These are phyloP conservation scores for Bombus confusus DNA, from an alignment of 1,140 invertebrate species.

Conservation along the genomic window DNA sequence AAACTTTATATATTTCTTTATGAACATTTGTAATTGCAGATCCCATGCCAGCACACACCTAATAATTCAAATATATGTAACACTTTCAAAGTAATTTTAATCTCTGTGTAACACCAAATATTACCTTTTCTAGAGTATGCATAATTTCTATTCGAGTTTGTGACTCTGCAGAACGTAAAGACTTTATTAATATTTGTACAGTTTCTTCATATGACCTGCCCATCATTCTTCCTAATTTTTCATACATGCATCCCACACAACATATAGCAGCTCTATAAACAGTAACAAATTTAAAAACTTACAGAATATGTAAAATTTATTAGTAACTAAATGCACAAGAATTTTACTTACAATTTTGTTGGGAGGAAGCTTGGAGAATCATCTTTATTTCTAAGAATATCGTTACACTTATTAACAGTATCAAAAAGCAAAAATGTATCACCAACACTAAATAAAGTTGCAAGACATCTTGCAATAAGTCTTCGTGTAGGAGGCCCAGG, in stretches of 20 bases:
- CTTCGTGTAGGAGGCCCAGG: slow-evolving; percentile 96
- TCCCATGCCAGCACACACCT: slow-evolving; percentile 93
- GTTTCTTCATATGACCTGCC: slow-evolving; percentile 99
- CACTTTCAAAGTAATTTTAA: slow-evolving; percentile 30
- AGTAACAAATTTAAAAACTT: slow-evolving; percentile 8
- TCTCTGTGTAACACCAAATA: neutral
- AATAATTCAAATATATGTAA: slow-evolving; percentile 49
- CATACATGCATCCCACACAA: slow-evolving; percentile 98
- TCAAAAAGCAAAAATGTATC: slow-evolving; percentile 98
- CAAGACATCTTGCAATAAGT: slow-evolving; percentile 95
- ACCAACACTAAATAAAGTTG: slow-evolving; percentile 97
- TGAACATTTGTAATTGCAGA: slow-evolving; percentile 93
- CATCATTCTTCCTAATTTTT: slow-evolving; percentile 98
- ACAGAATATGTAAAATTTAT: neutral
- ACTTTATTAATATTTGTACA: slow-evolving; percentile 95
- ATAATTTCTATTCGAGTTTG: slow-evolving; percentile 98
- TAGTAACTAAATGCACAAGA: neutral
- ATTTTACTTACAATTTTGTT: slow-evolving; percentile 94
- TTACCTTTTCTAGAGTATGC: slow-evolving; percentile 95
- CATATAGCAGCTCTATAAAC: slow-evolving; percentile 95
- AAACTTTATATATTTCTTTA: slow-evolving; percentile 96
- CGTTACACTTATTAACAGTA: slow-evolving; percentile 99
- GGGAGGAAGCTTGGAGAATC: slow-evolving; percentile 97
- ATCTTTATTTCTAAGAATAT: slow-evolving; percentile 98
- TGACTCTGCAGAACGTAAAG: slow-evolving; percentile 96